A percentile compares a stretch with the other conserved stretches of the same genome.
phyloP scores from a whole-genome alignment of 2,888 invertebrate species.

The Sesamia inferens region DNA sequence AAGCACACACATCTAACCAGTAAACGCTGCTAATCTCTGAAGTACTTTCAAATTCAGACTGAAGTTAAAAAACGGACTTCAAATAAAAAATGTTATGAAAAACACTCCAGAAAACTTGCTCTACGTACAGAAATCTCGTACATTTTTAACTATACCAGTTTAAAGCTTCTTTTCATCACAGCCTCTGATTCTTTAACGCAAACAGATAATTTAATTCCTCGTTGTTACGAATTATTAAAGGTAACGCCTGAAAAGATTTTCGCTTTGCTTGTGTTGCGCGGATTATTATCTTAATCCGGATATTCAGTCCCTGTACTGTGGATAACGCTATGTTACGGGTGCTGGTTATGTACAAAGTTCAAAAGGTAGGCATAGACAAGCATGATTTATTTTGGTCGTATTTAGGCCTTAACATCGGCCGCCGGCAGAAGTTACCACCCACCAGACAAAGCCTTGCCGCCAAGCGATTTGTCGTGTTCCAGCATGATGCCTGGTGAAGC shows the following conservation, averaged over 20 bases:
- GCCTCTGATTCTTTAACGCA: conserved; percentile 58
- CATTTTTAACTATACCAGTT: conserved; percentile 56
- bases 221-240: conserved; percentile 65
- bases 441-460: no score
- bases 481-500: no score
- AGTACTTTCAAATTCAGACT: conserved; percentile 24
- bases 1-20: neutral
- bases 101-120: conserved; percentile 24
- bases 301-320: conserved; percentile 36
- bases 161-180: conserved; percentile 56
- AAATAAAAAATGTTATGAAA: conserved; percentile 24
- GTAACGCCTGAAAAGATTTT: conserved; percentile 62
- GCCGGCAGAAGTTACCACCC: no score
- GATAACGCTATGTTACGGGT: conserved; percentile 15
- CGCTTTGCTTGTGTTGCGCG: conserved; percentile 45
- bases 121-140: conserved; percentile 44
- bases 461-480: no score
- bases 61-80: conserved; percentile 11
- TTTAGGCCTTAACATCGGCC: no score
- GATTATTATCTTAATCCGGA: conserved; percentile 62
- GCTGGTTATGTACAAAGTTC: conserved; percentile 8
- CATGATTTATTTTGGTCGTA: neutral
- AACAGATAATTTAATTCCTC: conserved; percentile 70
- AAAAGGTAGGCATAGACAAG: conserved; percentile 7
- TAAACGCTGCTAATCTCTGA: neutral